These are phyloP conservation scores for Crotophaga sulcirostris DNA, from an alignment of 2,113 vertebrate species.

Conservation along the genomic window DNA sequence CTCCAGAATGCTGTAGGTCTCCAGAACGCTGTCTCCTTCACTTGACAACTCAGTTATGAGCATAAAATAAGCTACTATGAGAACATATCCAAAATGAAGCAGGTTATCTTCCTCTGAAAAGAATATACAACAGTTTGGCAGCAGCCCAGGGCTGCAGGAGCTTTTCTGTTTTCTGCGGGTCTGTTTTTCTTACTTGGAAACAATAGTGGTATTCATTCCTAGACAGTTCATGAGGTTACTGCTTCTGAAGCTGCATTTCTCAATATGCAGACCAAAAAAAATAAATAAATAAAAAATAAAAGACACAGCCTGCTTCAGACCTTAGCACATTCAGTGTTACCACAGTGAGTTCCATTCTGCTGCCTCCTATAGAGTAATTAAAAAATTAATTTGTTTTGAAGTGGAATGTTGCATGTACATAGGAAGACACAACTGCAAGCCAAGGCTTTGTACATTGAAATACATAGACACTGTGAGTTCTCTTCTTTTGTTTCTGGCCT, in stretches of 20 bases:
- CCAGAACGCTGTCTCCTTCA: not conserved
- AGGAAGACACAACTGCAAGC: rapidly evolving
- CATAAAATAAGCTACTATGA: not conserved
- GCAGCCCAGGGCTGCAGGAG: not conserved
- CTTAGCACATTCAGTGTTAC: not conserved
- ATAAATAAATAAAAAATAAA: too few relatives aligned
- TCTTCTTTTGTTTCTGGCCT: not conserved
- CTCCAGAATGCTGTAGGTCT: not conserved
- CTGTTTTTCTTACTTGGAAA: slow-evolving; percentile 23
- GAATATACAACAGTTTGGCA: not conserved
- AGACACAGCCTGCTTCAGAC: not conserved
- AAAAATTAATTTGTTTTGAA: not conserved
- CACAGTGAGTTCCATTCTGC: not conserved
- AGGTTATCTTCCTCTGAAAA: slow-evolving; percentile 7
- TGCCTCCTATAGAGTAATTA: not conserved
- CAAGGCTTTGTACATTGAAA: not conserved
- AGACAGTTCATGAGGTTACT: not conserved
- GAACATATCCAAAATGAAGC: slow-evolving; percentile 5
- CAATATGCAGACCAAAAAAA: not conserved
- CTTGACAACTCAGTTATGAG: not conserved
- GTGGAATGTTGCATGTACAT: not conserved
- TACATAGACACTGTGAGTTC: not conserved
- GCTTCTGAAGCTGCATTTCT: not conserved
- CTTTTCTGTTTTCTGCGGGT: not conserved
- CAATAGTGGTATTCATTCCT: slow-evolving; percentile 9